Base-by-base conservation (phyloP, 1,140 invertebrate genomes). In the Micrasema longulum region DNA sequence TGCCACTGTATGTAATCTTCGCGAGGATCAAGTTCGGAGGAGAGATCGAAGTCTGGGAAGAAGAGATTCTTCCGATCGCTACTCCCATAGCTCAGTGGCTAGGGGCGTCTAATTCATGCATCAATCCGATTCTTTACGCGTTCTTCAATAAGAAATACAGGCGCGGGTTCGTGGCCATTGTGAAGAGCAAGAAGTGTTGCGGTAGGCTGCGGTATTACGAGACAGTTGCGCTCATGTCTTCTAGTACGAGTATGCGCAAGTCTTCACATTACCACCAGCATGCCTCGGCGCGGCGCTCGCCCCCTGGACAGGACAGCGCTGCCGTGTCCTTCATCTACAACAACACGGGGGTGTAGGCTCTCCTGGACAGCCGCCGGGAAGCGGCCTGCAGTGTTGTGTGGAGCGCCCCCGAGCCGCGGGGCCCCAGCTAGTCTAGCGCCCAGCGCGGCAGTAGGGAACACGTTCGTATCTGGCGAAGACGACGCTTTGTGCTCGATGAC, bases 101-200 rank as follows among this genome's bases (percentile, higher is more conserved):
- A 1, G 97, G 96, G 0, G 91, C 95, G 0, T 95, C 96, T 16
- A 99, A 99, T 81, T 97, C 95, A 26, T 98, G 96, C 86, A 96
- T 99, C 77, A 99, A 99, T 84, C 97, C 97, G 0, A 92, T 98
- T 47, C 88, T 99, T n/a, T 99, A 99, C 82, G 96, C 96, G 0
- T 97, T 96, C 81, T 97, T 98, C 85, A 98, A 97, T 81, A 96
- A 97, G 77, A 98, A 98, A 80, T 99, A 97, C 80, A 87, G 96
- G 1, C 91, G 93, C 43, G 97, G 97, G 1, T 99, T 98, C 82
- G 89, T 93, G 2, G 94, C 94, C 7, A 94, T 97, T 26, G 87
- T 97, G 0, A 92, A 93, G 79, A 94, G 92, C 74, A 87, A 91
- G 26, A 89, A 90, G 69, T 96, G 94, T 82, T 96, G 94, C 79